These are phyloP conservation scores for Agapornis canus DNA, from an alignment of 2,797 vertebrate species.

Conservation along the genomic window DNA sequence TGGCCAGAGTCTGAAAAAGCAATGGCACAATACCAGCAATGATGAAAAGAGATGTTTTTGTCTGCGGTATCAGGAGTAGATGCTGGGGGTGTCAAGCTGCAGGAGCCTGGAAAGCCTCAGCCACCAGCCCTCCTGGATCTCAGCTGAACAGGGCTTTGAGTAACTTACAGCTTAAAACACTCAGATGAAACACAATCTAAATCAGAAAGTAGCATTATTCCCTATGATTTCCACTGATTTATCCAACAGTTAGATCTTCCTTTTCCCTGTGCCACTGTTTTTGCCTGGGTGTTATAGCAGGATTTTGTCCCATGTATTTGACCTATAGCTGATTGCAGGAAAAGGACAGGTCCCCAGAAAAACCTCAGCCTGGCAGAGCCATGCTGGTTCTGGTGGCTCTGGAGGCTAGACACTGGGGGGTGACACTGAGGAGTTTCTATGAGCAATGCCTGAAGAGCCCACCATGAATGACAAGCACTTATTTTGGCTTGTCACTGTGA, in stretches of 20 bases:
- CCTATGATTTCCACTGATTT: background rate
- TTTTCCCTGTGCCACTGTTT: background rate
- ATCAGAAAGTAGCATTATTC: background rate
- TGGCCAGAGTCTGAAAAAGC: rapidly evolving
- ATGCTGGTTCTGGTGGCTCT: rapidly evolving
- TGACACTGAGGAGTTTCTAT: background rate
- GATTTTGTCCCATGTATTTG: background rate
- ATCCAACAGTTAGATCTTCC: background rate
- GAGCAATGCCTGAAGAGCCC: background rate
- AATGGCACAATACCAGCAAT: background rate
- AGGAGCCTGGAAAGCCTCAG: background rate
- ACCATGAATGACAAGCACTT: background rate
- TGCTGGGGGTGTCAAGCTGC: background rate
- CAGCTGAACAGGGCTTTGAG: background rate
- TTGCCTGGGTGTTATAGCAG: background rate
- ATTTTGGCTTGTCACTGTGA: constrained; percentile 32
- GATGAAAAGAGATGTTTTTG: background rate
- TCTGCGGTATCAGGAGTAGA: background rate
- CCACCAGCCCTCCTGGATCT: background rate
- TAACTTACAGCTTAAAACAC: background rate
- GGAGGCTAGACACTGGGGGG: background rate
- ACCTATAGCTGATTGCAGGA: background rate
- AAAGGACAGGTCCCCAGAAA: rapidly evolving
- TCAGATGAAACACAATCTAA: background rate
- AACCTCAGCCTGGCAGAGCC: background rate